Evolutionary conservation across 2,797 vertebrate species (phyloP), one percentile per base, ranked within the genome.

Genomic region (Helarctos malayanus): DNA sequence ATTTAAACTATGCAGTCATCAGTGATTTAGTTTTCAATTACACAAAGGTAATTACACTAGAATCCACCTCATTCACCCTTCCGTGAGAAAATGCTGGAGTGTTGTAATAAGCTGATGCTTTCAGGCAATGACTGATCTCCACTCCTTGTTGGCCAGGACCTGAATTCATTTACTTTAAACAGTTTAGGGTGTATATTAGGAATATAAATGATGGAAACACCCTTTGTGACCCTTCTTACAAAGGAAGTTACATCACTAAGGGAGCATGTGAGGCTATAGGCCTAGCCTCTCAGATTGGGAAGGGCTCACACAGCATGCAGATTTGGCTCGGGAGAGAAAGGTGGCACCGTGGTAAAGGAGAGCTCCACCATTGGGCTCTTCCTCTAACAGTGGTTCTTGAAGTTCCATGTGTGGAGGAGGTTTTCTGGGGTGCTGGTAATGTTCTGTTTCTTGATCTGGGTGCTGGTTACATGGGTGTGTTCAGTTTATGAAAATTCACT

Each of bases 21-120:
- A n/a, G 94, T 98, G 98, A 98, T 98, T 98, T 98, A 98, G 96
- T 96, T 98, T 98, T 98, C 98, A 98, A 97, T 98, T 98, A 98
- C 97, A 98, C 65, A 95, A 97, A 98, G 94, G 96, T 98, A 99
- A 98, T 98, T 98, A 98, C 97, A 97, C 98, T 97, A 98, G 59
- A 95, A 97, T 96, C 96, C 94, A 89, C 98, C 96, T 98, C 97
- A 90, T 98, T 98, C 98, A 95, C 86, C 92, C 92, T 97, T 98
- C 97, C 88, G 94, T 98, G 98, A 92, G 96, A 98, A 98, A 98
- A 98, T 94, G 97, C 97, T 89, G 81, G 91, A 90, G 97, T 98
- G 98, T 98, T 98, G 98, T 98, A 98, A 98, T 97, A 96, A 98
- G 96, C 94, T 79, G 61, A 80, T 97, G 97, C 97, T 98, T 98